Evolutionary conservation across 2,888 invertebrate species (phyloP), one percentile per base, ranked within the genome.

Genomic region (Anthrax anthrax): DNA sequence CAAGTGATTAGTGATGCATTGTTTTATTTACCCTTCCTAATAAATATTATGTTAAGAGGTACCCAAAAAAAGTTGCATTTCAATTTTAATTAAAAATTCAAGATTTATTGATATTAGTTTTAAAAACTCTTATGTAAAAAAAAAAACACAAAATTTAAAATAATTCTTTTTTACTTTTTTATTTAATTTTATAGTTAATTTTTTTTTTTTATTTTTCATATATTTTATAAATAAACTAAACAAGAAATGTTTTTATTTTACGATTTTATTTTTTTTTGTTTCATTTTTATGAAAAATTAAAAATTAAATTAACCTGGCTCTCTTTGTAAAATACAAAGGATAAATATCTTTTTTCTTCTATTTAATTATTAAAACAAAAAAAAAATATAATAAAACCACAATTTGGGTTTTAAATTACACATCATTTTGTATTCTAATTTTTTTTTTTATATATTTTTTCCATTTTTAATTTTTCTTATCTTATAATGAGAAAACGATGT

Each of bases 251-350:
- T 47, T 40, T 45, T 46, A 44, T 44, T 39, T 46, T 46, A 48
- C 41, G 46, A 44, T 43, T 44, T 46, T 46, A 41, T 43, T 38
- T 48, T 46, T 39, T 44, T 46, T 50, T 50, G 4, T 8, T 23
- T 8, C 23, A 6, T 23, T 6, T 23, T 23, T 23, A 23, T 8
- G 23, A 23, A 46, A 50, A 50, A 50, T 41, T 37, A 50, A 47
- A 50, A 45, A 45, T 43, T 45, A 47, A 50, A 50, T 46, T 41
- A 45, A 43, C 46, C 46, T 47, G 39, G 39, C 29, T 18, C 43
- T 50, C 50, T 50, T 50, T 50, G 50, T 50, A 48, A 50, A n/a
- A 50, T 48, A 50, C 48, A 50, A 50, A 50, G 50, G 43, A 47
- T 23, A 23, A 23, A 23, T 23, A 23, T 6, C 4, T 23, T 23